phyloP scores from a whole-genome alignment of 1,140 invertebrate genomes.

The Cataglyphis hispanica region DNA sequence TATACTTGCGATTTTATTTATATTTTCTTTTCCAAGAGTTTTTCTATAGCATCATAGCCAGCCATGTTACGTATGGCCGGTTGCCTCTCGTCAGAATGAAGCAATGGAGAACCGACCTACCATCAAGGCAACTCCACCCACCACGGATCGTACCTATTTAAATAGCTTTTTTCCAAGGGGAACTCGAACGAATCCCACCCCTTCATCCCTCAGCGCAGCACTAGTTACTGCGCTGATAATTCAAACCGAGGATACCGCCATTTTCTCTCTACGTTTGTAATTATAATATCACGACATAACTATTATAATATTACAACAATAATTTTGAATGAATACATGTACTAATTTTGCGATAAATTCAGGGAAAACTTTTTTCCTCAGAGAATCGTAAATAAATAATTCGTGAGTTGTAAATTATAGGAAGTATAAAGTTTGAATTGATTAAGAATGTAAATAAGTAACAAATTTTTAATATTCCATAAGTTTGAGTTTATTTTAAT shows the following conservation, averaged over 20 bases:
- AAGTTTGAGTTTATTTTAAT: not conserved
- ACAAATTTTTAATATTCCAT: not conserved
- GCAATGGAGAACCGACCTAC: constrained; percentile 82
- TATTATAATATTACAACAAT: too few relatives aligned
- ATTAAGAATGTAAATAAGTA: not conserved
- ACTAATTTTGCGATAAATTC: not conserved
- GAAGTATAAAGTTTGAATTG: not conserved
- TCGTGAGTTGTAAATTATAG: not conserved
- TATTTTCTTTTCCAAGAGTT: constrained; percentile 6
- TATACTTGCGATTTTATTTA: constrained; percentile 27
- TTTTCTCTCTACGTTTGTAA: constrained; percentile 64
- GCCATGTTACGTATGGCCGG: constrained; percentile 75
- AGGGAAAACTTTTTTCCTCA: not conserved
- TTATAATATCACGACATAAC: constrained; percentile 15
- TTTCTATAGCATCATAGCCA: constrained; percentile 30
- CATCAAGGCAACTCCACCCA: constrained; percentile 76
- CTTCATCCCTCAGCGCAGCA: constrained; percentile 65
- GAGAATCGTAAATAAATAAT: not conserved
- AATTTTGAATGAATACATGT: not conserved
- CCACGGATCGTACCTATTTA: constrained; percentile 84
- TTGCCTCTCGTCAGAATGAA: constrained; percentile 81
- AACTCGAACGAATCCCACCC: constrained; percentile 78
- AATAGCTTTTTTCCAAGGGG: constrained; percentile 85
- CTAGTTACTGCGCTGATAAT: constrained; percentile 82
- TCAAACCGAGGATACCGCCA: constrained; percentile 68